Evolutionary conservation across 2,113 vertebrate genomes (phyloP).

Genomic region (Fulmarus glacialis): DNA sequence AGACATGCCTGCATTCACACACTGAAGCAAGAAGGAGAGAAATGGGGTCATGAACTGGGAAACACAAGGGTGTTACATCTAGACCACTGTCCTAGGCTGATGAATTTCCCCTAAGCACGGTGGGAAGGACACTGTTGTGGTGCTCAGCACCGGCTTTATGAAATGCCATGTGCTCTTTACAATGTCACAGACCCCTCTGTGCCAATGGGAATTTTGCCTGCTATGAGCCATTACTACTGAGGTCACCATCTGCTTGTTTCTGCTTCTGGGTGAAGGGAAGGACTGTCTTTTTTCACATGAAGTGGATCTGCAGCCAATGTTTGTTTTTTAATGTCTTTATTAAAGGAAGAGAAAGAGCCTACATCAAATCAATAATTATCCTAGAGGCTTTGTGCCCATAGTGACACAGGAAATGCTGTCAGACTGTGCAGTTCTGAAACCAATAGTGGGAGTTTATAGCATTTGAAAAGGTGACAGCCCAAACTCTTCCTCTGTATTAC

Average conservation of each 20-base stretch:
- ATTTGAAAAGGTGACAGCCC: not conserved
- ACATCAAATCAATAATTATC: not conserved
- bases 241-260: slow-evolving; percentile 35
- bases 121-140: not conserved
- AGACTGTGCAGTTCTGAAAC: not conserved
- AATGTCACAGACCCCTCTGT: not conserved
- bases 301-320: not conserved
- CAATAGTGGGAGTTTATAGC: not conserved
- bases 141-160: not conserved
- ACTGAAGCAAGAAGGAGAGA: not conserved
- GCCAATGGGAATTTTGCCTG: not conserved
- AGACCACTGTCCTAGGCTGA: not conserved
- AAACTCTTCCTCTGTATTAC: not conserved
- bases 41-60: not conserved
- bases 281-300: not conserved
- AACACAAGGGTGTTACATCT: not conserved
- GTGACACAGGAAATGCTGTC: not conserved
- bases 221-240: slow-evolving; percentile 28
- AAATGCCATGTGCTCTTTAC: not conserved
- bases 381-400: not conserved
- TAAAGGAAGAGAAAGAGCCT: not conserved
- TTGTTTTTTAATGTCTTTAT: not conserved
- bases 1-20: not conserved
- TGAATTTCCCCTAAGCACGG: not conserved
- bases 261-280: not conserved